These are phyloP conservation scores for Drosophila paulistorum DNA, from an alignment of 1,140 invertebrate species.

Conservation along the genomic window DNA sequence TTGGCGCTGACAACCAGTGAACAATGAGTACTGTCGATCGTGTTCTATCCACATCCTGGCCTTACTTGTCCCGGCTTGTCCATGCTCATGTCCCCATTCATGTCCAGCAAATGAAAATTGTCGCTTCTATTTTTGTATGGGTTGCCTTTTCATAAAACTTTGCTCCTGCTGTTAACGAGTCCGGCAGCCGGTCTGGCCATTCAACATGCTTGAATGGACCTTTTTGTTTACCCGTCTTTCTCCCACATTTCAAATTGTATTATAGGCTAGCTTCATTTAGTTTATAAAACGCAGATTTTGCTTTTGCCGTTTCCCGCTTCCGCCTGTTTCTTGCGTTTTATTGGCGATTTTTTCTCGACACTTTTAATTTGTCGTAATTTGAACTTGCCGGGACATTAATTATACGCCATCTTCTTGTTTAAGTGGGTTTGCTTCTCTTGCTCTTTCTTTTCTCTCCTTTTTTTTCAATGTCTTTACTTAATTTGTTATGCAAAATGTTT, in stretches of 20 bases:
- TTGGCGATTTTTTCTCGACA: constrained; percentile 34
- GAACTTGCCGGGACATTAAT: constrained; percentile 49
- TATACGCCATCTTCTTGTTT: constrained; percentile 37
- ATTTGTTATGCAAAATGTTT: constrained; percentile 37
- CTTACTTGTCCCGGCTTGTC: neutral
- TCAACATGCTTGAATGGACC: constrained; percentile 29
- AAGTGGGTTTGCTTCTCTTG: constrained; percentile 3
- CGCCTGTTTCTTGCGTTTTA: constrained; percentile 18
- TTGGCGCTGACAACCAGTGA: constrained; percentile 62
- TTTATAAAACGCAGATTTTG: constrained; percentile 57
- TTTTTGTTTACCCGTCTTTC: neutral
- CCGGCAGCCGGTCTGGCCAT: neutral
- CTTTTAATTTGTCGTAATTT: constrained; percentile 71
- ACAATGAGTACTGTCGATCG: constrained; percentile 52
- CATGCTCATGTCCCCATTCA: constrained; percentile 7
- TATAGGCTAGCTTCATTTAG: constrained; percentile 71
- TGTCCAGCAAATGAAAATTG: constrained; percentile 60
- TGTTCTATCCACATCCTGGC: constrained; percentile 3
- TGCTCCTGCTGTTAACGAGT: constrained; percentile 66
- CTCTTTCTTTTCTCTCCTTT: neutral
- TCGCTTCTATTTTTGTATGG: constrained; percentile 31
- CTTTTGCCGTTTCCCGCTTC: constrained; percentile 11
- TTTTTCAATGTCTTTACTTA: constrained; percentile 32
- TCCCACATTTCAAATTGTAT: constrained; percentile 63
- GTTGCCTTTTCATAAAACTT: constrained; percentile 39